These are phyloP conservation scores for Rotaria magnacalcarata DNA, from an alignment of 2,888 invertebrate genomes.

Conservation along the genomic window DNA sequence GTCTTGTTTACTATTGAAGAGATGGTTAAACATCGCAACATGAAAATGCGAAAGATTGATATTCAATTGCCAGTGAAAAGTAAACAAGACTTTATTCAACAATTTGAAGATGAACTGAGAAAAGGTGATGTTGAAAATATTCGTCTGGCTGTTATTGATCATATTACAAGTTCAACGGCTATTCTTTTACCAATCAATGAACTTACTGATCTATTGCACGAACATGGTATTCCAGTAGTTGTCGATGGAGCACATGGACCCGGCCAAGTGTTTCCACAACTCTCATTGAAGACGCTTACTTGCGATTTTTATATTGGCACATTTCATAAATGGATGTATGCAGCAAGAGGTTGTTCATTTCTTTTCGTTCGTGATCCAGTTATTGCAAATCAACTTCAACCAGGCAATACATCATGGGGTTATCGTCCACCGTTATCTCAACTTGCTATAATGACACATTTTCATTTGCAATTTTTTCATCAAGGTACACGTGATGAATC, in stretches of 20 bases:
- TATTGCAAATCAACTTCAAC: neutral
- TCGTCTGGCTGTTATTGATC: neutral
- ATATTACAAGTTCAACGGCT: neutral
- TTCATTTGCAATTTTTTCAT: neutral
- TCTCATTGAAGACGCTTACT: neutral
- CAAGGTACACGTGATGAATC: conserved; percentile 27
- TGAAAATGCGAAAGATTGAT: neutral
- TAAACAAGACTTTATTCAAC: neutral
- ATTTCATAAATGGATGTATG: conserved; percentile 17
- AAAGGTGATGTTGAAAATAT: neutral
- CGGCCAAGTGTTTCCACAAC: neutral
- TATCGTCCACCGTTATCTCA: neutral
- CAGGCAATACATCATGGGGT: neutral
- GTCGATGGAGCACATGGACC: neutral
- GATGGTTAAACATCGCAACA: neutral
- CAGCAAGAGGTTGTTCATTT: conserved; percentile 8
- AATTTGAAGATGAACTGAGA: neutral
- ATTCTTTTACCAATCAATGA: neutral
- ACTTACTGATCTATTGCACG: neutral
- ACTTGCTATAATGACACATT: neutral
- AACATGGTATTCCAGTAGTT: neutral
- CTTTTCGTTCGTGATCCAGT: neutral
- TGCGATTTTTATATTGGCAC: neutral
- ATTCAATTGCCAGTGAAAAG: neutral
- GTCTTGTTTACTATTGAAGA: neutral